Percentiles rank a stretch among this genome's conserved stretches.
Conservation (phyloP, 1,140 invertebrate genomes). For the Mesaphorura yosii region DNA sequence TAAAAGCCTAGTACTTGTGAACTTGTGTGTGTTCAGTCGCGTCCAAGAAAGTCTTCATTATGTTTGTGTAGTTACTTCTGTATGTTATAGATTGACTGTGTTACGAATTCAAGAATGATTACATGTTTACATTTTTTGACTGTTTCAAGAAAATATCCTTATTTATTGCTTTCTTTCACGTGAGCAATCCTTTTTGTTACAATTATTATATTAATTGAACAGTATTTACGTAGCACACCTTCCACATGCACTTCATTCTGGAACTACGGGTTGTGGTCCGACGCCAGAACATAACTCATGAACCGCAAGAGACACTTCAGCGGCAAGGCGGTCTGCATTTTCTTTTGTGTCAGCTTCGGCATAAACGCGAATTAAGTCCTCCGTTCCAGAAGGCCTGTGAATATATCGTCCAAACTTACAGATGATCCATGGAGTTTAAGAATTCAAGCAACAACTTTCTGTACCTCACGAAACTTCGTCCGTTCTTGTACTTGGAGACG, state of each 20-base stretch:
- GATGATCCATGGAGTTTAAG: not conserved
- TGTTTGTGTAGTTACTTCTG: too few relatives aligned
- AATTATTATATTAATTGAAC: conserved; percentile 1
- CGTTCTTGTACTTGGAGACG: conserved; percentile 54
- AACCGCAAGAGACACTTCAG: conserved; percentile 61
- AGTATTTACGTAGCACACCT: too few relatives aligned
- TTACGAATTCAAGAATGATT: too few relatives aligned
- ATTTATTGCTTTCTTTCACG: too few relatives aligned
- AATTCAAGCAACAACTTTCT: not conserved
- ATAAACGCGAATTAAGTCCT: conserved; percentile 91
- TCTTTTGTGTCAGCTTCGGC: conserved; percentile 75
- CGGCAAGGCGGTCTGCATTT: conserved; percentile 57
- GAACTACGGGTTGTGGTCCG: conserved; percentile 33
- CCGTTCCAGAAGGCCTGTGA: conserved; percentile 84
- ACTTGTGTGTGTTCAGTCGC: too few relatives aligned
- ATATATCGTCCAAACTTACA: not conserved
- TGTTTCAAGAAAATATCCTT: too few relatives aligned
- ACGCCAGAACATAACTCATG: conserved; percentile 64
- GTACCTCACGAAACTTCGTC: conserved; percentile 74
- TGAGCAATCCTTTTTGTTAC: not conserved
- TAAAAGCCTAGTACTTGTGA: too few relatives aligned
- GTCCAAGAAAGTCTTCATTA: too few relatives aligned
- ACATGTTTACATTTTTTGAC: too few relatives aligned
- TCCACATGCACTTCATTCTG: too few relatives aligned
- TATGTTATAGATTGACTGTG: too few relatives aligned